Base-by-base conservation (phyloP, 2,113 vertebrate genomes). In the Nyctereutes procyonoides region DNA sequence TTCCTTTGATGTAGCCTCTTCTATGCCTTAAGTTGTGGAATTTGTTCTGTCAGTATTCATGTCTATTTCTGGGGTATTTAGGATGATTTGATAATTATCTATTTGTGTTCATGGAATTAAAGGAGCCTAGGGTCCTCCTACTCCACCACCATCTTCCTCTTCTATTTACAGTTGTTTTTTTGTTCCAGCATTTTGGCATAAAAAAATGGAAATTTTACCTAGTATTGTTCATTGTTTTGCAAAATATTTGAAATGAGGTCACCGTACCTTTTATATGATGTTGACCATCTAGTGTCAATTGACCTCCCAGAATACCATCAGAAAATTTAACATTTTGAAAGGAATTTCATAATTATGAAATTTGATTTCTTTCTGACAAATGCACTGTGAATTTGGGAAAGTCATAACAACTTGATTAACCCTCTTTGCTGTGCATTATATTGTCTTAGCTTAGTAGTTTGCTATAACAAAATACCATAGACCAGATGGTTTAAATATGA, bases 331-430 rank as follows among this genome's bases (percentile, higher is more conserved):
- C 94, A 93, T 98, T 98, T 96, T 97, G 96, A 98, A 98, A 98
- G 96, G 98, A 98, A 98, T 98, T 96, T 98, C 98, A 96, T 98
- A 98, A 98, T 94, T 98, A 98, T 98, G 96, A 98, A 98, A 98
- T 97, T 98, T 98, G 91, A 97, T 98, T 98, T 98, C 85, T 93
- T 96, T 96, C 79, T 98, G 93, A 98, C 90, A 97, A 96, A 97
- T 96, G 26, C 81, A 82, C 93, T 90, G 58, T 98, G 98, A 98
- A 98, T 98, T 98, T 98, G 84, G 48, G 5, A 92, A 86, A 43
- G 84, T 80, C 91, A 83, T 32, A 81, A 80, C 90, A 84, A 88
- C 62, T 95, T 95, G 90, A 69, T 95, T 96, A 90, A 30, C 65
- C 89, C 92, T 87, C 77, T 83, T 97, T 93, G 81, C 90, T 98